Conservation (phyloP, 2,888 invertebrate genomes). For the Catotricha subobsoleta region DNA sequence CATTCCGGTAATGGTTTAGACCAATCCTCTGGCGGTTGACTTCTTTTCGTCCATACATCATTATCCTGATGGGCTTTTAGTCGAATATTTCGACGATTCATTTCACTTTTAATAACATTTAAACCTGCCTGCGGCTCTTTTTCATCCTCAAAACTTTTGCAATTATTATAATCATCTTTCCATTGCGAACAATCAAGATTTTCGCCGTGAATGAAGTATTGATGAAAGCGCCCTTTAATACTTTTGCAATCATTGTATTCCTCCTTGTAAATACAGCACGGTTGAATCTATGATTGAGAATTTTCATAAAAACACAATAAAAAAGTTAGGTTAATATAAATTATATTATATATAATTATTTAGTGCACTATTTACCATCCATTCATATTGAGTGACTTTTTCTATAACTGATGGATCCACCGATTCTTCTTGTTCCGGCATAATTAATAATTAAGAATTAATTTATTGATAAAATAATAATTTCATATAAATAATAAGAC, state of each 20-base stretch:
- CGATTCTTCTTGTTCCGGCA: no score
- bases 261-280: slow-evolving; percentile 60
- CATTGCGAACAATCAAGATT: slow-evolving; percentile 57
- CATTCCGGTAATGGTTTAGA: slow-evolving; percentile 59
- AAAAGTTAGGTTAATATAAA: background rate
- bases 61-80: slow-evolving; percentile 51
- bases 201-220: slow-evolving; percentile 67
- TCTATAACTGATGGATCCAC: no score
- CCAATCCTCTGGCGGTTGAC: slow-evolving; percentile 64
- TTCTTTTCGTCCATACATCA: slow-evolving; percentile 60
- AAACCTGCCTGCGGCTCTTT: slow-evolving; percentile 42
- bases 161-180: slow-evolving; percentile 60
- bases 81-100: slow-evolving; percentile 39
- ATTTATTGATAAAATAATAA: no score
- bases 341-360: background rate
- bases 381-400: no score
- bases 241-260: slow-evolving; percentile 69
- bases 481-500: no score
- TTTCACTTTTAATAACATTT: slow-evolving; percentile 54
- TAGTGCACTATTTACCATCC: slow-evolving; percentile 3
- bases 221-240: slow-evolving; percentile 59
- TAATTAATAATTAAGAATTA: no score
- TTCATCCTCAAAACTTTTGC: slow-evolving; percentile 44
- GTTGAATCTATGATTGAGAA: slow-evolving; percentile 42
- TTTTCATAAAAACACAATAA: background rate